A percentile compares a stretch with the other conserved stretches of the same genome.
These are phyloP conservation scores for Etheostoma nigrum DNA, from an alignment of 2,797 vertebrate species.

Conservation along the genomic window DNA sequence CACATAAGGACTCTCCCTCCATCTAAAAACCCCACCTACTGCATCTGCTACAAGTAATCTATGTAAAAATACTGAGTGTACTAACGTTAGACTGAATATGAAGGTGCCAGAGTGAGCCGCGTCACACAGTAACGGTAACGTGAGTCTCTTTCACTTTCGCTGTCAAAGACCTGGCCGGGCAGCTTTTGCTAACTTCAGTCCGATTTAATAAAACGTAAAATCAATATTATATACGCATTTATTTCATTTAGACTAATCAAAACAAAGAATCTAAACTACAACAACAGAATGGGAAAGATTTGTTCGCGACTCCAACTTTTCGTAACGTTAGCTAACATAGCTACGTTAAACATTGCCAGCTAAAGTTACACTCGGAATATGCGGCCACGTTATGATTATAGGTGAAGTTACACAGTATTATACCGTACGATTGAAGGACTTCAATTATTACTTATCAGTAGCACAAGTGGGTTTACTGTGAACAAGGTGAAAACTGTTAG, in stretches of 20 bases:
- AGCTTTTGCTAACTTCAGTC: background rate
- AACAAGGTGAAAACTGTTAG: background rate
- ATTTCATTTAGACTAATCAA: accelerated
- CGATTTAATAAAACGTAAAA: background rate
- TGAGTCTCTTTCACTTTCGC: conserved; percentile 74
- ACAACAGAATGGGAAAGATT: background rate
- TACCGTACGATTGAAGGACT: accelerated
- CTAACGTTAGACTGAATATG: too few relatives aligned
- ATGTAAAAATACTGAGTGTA: too few relatives aligned
- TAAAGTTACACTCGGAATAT: background rate
- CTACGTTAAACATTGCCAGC: conserved; percentile 33
- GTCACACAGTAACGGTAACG: too few relatives aligned
- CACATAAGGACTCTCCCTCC: too few relatives aligned
- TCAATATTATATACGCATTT: accelerated
- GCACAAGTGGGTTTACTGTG: accelerated
- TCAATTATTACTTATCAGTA: accelerated
- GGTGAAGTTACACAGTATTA: too few relatives aligned
- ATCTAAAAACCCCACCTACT: too few relatives aligned
- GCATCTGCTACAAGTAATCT: too few relatives aligned
- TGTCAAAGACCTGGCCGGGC: background rate
- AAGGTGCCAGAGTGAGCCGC: background rate
- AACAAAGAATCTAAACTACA: accelerated
- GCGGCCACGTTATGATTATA: accelerated
- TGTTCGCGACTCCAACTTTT: background rate
- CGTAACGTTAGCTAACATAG: background rate